Evolutionary conservation across 53 echinoderm and acorn worm species (phyloP).

Genomic region (Crossaster papposus): DNA sequence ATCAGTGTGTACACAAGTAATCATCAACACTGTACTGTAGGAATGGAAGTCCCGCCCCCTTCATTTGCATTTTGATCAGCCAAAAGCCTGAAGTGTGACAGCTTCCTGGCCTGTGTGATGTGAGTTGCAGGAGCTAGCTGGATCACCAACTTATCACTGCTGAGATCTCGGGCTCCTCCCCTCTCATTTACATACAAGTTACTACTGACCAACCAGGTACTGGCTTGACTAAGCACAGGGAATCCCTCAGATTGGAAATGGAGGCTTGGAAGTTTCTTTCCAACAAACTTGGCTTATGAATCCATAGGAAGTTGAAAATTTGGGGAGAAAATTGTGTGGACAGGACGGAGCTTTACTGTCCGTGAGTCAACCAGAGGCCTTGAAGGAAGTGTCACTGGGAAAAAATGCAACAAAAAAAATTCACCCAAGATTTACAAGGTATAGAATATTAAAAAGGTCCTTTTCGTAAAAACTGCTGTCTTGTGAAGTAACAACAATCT

Average conservation of each 20-base stretch:
- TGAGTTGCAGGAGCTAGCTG: too few species aligned
- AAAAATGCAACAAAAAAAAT: background rate
- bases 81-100: background rate
- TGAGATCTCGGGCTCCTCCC: background rate
- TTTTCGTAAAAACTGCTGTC: background rate
- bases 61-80: constrained; percentile 24
- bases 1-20: constrained; percentile 17
- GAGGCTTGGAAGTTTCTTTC: background rate
- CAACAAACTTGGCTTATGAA: background rate
- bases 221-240: background rate
- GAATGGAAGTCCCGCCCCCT: constrained; percentile 25
- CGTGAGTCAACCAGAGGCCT: background rate
- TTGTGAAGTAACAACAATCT: background rate
- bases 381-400: background rate
- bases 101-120: background rate
- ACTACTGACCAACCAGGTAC: constrained; percentile 19
- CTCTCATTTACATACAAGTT: constrained; percentile 12
- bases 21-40: constrained; percentile 19
- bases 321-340: constrained; percentile 8
- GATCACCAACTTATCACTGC: background rate
- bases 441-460: background rate
- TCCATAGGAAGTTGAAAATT: constrained; percentile 15
- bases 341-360: background rate
- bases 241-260: background rate
- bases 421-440: background rate